A percentile compares a stretch with the other conserved stretches of the same genome.
These are phyloP conservation scores for Melanotaenia duboulayi DNA, from an alignment of 2,113 vertebrate species.

Conservation along the genomic window DNA sequence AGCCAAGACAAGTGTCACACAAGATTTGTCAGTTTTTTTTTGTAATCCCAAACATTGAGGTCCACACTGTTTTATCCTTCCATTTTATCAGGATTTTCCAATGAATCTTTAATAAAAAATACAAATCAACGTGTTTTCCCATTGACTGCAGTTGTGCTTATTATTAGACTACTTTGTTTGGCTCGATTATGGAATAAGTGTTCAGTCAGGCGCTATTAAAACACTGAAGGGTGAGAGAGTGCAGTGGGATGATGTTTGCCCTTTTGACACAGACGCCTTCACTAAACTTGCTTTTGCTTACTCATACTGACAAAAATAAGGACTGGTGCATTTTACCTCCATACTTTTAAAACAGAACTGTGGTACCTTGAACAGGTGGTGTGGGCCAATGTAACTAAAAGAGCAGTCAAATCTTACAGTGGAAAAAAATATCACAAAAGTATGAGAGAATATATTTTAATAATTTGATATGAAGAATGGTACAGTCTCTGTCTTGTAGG, in stretches of 20 bases:
- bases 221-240: background rate
- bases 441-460: too few relatives aligned
- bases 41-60: background rate
- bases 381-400: background rate
- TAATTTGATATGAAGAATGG: too few relatives aligned
- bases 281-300: background rate
- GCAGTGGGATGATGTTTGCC: background rate
- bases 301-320: background rate
- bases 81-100: background rate
- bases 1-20: slow-evolving; percentile 9
- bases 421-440: background rate
- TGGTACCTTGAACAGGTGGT: background rate
- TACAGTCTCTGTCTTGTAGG: too few relatives aligned
- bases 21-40: slow-evolving; percentile 31
- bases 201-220: background rate
- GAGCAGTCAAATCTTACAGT: background rate
- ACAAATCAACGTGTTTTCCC: background rate
- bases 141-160: background rate
- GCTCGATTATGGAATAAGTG: background rate
- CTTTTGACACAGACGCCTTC: background rate
- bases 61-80: slow-evolving; percentile 3
- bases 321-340: too few relatives aligned
- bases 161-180: background rate
- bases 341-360: background rate
- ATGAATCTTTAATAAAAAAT: background rate